Conservation (phyloP, 2,797 vertebrate genomes). For the Ctenosaura bakeri region DNA sequence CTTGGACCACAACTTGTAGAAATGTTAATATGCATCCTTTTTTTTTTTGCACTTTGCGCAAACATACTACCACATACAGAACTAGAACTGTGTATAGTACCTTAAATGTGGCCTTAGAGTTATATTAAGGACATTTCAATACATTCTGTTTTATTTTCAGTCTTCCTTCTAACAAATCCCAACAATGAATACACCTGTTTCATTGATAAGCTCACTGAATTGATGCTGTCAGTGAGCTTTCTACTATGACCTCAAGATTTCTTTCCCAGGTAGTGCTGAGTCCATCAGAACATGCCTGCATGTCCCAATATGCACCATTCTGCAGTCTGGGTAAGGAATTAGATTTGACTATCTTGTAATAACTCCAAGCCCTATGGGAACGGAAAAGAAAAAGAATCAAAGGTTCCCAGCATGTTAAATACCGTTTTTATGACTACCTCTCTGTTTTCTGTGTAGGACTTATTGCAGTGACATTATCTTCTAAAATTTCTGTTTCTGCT, state of each 20-base stretch:
- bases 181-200: background rate
- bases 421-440: background rate
- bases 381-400: slow-evolving; percentile 37
- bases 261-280: background rate
- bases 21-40: background rate
- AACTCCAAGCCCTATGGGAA: background rate
- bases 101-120: background rate
- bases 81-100: background rate
- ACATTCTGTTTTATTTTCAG: background rate
- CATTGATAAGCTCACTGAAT: background rate
- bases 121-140: background rate
- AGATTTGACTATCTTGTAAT: background rate
- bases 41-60: background rate
- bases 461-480: background rate
- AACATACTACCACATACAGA: no score
- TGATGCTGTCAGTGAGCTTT: slow-evolving; percentile 2
- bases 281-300: background rate
- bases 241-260: background rate
- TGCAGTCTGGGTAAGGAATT: background rate
- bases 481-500: slow-evolving; percentile 37
- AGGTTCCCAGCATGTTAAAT: slow-evolving; percentile 8
- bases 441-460: background rate
- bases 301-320: background rate
- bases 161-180: background rate
- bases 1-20: background rate